Evolutionary conservation across 2,888 invertebrate genomes (phyloP), one percentile per base, ranked within the genome.

Genomic region (Oscheius sp.): DNA sequence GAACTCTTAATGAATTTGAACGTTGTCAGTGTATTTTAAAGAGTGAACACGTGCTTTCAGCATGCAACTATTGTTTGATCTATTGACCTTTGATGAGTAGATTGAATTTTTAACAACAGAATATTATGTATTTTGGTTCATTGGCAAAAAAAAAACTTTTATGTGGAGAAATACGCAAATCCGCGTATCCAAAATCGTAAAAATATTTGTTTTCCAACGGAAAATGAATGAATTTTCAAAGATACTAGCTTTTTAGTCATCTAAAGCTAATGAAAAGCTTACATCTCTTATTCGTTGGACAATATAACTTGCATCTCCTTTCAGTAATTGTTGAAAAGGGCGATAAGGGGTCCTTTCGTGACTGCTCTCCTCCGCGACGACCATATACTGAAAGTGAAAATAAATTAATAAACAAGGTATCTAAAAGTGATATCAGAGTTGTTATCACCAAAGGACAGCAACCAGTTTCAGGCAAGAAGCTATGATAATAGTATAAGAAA

Each of bases 261-360:
- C 20, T 41, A 41, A 3, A 41, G 41, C 3, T 17, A 2, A 41
- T 2, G 12, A 41, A 2, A 41, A 1, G 22, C 61, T 44, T 47
- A 62, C 62, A 47, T 62, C 62, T 47, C 47, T 47, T 2, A 30
- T 32, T 47, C 49, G 47, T 12, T 2, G n/a, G 20, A 26, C 14
- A n/a, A 44, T 30, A 12, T 30, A 32, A 20, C 2, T 6, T 17
- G 44, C n/a, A 22, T 62, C 62, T 24, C 59, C 59, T 33, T 47
- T 62, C 6, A 62, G 20, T 22, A 22, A 20, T 56, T 47, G 44
- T 45, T 66, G 66, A 32, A 66, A 66, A 9, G 64, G 64, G 12
- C 30, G 17, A 12, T 64, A 50, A 8, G 45, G 45, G n/a, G 20
- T 33, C 28, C 45, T 45, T n/a, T 45, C 44, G 24, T 20, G 41